Percentiles rank a stretch among this genome's conserved stretches.
phyloP scores from a whole-genome alignment of 2,888 invertebrate genomes.

The Sminthurinus aureus region DNA sequence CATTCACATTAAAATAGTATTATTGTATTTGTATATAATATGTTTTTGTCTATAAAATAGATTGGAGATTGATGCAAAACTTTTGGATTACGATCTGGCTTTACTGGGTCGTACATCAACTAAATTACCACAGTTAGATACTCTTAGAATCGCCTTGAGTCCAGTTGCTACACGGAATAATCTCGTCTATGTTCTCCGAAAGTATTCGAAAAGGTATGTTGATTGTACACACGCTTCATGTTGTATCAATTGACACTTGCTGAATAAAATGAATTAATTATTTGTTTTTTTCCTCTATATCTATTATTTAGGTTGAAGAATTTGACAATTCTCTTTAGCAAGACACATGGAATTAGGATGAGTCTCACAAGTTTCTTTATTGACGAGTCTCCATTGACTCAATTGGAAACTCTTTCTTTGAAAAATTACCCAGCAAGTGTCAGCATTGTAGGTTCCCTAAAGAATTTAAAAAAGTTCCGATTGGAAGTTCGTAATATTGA shows the following conservation, averaged over 20 bases:
- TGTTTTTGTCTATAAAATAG: not conserved
- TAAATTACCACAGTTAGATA: constrained; percentile 18
- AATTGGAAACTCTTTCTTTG: constrained; percentile 4
- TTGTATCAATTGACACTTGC: too few relatives aligned
- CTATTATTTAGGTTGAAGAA: not conserved
- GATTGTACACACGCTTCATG: too few relatives aligned
- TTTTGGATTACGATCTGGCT: constrained; percentile 22
- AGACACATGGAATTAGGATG: constrained; percentile 31
- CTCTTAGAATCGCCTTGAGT: constrained; percentile 25
- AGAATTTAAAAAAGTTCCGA: constrained; percentile 15
- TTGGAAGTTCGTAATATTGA: constrained; percentile 31
- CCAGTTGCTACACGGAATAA: constrained; percentile 7
- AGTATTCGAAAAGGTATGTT: not conserved
- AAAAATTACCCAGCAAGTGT: constrained; percentile 28
- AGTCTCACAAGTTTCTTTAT: constrained; percentile 22
- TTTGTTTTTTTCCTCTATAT: not conserved
- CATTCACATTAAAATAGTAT: too few relatives aligned
- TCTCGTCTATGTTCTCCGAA: constrained; percentile 5
- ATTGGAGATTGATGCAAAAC: constrained; percentile 28
- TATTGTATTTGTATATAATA: too few relatives aligned
- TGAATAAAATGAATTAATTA: too few relatives aligned
- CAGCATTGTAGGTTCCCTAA: constrained; percentile 12
- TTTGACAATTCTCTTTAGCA: constrained; percentile 12
- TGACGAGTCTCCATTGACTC: constrained; percentile 15
- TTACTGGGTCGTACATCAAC: not conserved